Base-by-base conservation (phyloP, 2,113 vertebrate genomes). In the Spea multiplicata region DNA sequence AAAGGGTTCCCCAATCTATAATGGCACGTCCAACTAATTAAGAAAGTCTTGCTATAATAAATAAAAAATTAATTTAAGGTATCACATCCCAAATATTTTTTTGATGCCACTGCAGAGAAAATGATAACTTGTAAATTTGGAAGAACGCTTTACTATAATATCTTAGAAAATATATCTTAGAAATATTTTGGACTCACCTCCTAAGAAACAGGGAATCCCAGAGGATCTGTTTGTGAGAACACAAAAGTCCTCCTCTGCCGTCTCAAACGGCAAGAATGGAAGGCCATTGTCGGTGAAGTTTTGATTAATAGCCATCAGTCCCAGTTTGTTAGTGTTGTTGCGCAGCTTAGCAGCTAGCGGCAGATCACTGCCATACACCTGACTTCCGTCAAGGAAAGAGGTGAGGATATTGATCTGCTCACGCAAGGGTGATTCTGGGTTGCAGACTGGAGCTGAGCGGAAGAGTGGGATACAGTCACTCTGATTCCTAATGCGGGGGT, bases 361-460 rank as follows among this genome's bases (percentile, higher is more conserved):
- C 0, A 16, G 74, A 17, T 96, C 93, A 0, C 96, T 97, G 79
- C 95, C 95, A 0, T 98, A 98, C 12, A 97, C 95, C 85, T 92
- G 85, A 2, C 94, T 98, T 88, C 91, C 94, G 0, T 98, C 96
- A 3, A 97, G 76, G 13, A 95, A 97, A 5, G 96, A 89, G 3
- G 93, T 98, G 87, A 97, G 93, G 0, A 91, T 88, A 0, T 96
- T 97, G 79, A 98, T 92, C 89, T 98, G 97, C 65, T 98, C 94
- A 3, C 94, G 88, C 6, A 87, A 74, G 2, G 80, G 90, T 16
- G 78, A 80, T 8, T 78, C 77, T 0, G 73, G 81, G 0, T 88
- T 78, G 0, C 95, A 98, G 0, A 83, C 75, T 0, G 95, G 89
- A 1, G 93, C 91, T 0, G 95, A 94, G 79, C 91, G 90, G 81